phyloP scores from a whole-genome alignment of 2,797 vertebrate genomes.

The Pantherophis alleghaniensis region DNA sequence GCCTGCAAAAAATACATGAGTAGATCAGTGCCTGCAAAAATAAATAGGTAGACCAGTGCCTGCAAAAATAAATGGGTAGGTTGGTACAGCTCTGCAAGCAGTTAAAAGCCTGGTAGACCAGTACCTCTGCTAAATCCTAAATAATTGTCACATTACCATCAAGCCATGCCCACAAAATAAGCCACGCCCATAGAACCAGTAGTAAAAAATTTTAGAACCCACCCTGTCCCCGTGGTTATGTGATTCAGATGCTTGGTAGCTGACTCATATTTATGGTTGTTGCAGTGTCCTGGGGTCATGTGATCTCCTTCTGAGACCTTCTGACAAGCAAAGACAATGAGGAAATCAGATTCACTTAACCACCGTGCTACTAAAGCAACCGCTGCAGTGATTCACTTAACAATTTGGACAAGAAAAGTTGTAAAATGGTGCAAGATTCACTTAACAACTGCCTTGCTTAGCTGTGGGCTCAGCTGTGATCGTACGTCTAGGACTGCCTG shows the following conservation, averaged over 20 bases:
- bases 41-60: no score
- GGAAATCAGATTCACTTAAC: neutral
- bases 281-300: neutral
- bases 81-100: no score
- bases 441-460: neutral
- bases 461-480: neutral
- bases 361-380: neutral
- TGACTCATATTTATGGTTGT: neutral
- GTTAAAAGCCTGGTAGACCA: no score
- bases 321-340: neutral
- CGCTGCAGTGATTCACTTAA: neutral
- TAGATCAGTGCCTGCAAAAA: no score
- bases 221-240: neutral
- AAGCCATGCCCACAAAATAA: no score
- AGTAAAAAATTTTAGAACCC: no score
- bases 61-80: no score
- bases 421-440: neutral
- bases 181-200: no score
- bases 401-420: neutral
- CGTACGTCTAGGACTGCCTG: neutral
- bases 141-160: no score
- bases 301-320: neutral
- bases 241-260: neutral
- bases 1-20: no score
- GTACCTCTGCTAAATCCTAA: no score